Evolutionary conservation across 1,140 invertebrate species (phyloP).

Genomic region (Panagrolaimus sp.): DNA sequence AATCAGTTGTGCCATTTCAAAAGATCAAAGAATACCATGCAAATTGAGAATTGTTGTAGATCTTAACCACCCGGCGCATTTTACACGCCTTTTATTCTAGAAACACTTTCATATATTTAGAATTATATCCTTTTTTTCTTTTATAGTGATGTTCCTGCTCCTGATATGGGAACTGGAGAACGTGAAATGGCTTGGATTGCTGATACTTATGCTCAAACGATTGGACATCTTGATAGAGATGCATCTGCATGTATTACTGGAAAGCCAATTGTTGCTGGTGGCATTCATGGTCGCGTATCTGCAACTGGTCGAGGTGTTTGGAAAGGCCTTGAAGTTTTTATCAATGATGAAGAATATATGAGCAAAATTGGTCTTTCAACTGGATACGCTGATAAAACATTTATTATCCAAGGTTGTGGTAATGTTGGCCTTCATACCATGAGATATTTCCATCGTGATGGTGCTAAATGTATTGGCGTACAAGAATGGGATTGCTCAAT

Average conservation of each 20-base stretch:
- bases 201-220: conserved; percentile 94
- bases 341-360: conserved; percentile 94
- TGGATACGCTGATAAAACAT: conserved; percentile 92
- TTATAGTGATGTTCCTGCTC: conserved; percentile 94
- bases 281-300: conserved; percentile 90
- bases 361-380: conserved; percentile 79
- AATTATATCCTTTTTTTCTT: no score
- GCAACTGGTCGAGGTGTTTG: conserved; percentile 95
- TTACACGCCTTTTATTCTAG: no score
- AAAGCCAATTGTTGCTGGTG: conserved; percentile 77
- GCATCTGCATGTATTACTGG: conserved; percentile 97
- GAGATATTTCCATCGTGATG: conserved; percentile 87
- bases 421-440: conserved; percentile 98
- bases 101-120: no score
- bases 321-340: conserved; percentile 94
- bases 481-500: conserved; percentile 89
- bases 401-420: conserved; percentile 78
- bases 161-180: conserved; percentile 95
- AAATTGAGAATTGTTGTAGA: no score
- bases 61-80: no score
- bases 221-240: conserved; percentile 86
- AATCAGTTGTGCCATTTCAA: no score
- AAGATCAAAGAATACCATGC: no score
- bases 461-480: conserved; percentile 86
- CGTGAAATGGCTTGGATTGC: conserved; percentile 99